Evolutionary conservation across 2,888 invertebrate species (phyloP).

Genomic region (Ornithoptera priamus): DNA sequence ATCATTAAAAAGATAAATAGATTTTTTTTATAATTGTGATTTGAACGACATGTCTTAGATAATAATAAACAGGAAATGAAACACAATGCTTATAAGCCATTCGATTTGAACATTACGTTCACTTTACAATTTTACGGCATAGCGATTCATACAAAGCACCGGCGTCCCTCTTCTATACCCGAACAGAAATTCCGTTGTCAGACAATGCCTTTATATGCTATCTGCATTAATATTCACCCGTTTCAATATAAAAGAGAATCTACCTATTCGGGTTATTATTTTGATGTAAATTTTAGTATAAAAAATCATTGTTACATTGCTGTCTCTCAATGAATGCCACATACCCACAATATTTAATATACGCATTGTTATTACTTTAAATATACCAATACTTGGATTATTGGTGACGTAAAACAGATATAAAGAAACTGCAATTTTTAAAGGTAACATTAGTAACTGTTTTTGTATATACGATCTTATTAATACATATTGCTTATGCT

Average conservation of each 20-base stretch:
- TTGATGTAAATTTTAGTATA: slow-evolving; percentile 23
- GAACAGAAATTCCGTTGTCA: slow-evolving; percentile 21
- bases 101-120: neutral
- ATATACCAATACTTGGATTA: no score
- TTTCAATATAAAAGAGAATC: slow-evolving; percentile 22
- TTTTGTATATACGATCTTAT: no score
- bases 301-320: neutral
- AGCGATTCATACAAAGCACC: slow-evolving; percentile 15
- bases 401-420: no score
- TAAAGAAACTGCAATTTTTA: no score
- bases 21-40: no score
- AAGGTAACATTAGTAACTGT: no score
- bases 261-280: slow-evolving; percentile 17
- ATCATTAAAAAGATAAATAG: no score
- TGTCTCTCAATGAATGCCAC: neutral
- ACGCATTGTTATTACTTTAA: no score
- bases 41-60: neutral
- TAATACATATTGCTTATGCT: no score
- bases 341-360: no score
- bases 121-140: slow-evolving; percentile 8
- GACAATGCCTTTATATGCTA: slow-evolving; percentile 25
- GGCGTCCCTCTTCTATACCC: slow-evolving; percentile 20
- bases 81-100: neutral
- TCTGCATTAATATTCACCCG: slow-evolving; percentile 27
- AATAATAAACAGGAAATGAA: neutral